phyloP scores from a whole-genome alignment of 1,140 invertebrate species.

The Neomicropteryx cornuta region DNA sequence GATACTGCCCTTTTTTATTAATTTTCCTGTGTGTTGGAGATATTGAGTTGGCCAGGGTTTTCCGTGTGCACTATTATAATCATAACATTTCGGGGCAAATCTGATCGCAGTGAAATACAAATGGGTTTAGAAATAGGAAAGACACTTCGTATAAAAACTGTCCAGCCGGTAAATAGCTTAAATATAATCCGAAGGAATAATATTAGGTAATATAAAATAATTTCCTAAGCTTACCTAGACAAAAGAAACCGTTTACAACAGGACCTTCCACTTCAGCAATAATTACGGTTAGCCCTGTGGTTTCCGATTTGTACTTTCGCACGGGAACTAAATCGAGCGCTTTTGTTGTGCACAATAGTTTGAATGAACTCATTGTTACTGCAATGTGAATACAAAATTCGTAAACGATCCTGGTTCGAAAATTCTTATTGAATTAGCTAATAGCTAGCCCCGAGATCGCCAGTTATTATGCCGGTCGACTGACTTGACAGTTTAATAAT shows the following conservation, averaged over 20 bases:
- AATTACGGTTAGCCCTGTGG: slow-evolving; percentile 67
- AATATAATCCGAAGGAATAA: background rate
- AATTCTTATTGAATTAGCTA: too few species aligned
- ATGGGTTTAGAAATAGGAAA: too few species aligned
- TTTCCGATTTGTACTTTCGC: slow-evolving; percentile 68
- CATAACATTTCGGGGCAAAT: background rate
- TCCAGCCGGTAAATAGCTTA: background rate
- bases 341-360: slow-evolving; percentile 49
- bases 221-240: slow-evolving; percentile 52
- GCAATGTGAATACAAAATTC: too few species aligned
- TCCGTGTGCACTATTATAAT: background rate
- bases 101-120: background rate
- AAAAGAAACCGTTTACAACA: slow-evolving; percentile 76
- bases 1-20: too few species aligned
- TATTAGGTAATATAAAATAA: slow-evolving; percentile 4
- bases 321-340: slow-evolving; percentile 63
- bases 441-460: too few species aligned
- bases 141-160: too few species aligned
- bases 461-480: too few species aligned
- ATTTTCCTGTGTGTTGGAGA: too few species aligned
- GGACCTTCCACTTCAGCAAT: slow-evolving; percentile 79
- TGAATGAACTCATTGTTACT: slow-evolving; percentile 39
- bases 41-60: too few species aligned
- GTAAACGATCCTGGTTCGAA: too few species aligned
- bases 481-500: too few species aligned